phyloP scores from a whole-genome alignment of 2,888 invertebrate genomes.

The Acleris sparsana region DNA sequence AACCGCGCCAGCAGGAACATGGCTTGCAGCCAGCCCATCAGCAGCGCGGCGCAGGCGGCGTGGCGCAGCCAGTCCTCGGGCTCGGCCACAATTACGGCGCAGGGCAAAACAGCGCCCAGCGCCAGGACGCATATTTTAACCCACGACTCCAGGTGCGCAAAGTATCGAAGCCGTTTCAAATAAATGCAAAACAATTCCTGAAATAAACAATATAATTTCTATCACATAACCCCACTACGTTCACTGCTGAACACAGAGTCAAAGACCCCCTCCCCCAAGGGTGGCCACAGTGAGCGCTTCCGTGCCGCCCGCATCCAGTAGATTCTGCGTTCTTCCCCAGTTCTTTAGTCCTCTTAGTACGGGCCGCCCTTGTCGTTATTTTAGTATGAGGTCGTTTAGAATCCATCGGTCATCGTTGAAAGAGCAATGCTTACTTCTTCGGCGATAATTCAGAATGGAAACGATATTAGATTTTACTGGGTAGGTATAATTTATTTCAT shows the following conservation, averaged over 20 bases:
- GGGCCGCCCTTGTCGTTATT: too few species aligned
- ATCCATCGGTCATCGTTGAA: too few species aligned
- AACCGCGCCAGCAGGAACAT: slow-evolving; percentile 66
- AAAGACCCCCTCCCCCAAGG: not conserved
- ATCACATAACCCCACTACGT: not conserved
- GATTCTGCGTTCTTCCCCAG: too few species aligned
- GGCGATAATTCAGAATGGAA: too few species aligned
- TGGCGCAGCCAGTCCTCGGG: slow-evolving; percentile 14
- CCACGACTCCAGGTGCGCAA: slow-evolving; percentile 1
- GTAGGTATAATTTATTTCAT: too few species aligned
- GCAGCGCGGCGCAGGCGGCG: slow-evolving; percentile 45
- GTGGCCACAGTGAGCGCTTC: too few species aligned
- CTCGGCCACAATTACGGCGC: not conserved
- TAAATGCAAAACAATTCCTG: slow-evolving; percentile 19
- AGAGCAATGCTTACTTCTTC: too few species aligned
- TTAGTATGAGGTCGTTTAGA: too few species aligned
- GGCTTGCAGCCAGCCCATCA: slow-evolving; percentile 67
- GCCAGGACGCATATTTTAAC: slow-evolving; percentile 2
- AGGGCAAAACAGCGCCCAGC: not conserved
- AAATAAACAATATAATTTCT: not conserved
- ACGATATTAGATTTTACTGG: too few species aligned
- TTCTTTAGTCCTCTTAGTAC: too few species aligned
- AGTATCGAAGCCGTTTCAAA: slow-evolving; percentile 13
- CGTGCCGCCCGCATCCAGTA: too few species aligned
- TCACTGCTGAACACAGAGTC: not conserved